Base-by-base conservation (phyloP, 1,140 invertebrate genomes). In the Spodoptera frugiperda region DNA sequence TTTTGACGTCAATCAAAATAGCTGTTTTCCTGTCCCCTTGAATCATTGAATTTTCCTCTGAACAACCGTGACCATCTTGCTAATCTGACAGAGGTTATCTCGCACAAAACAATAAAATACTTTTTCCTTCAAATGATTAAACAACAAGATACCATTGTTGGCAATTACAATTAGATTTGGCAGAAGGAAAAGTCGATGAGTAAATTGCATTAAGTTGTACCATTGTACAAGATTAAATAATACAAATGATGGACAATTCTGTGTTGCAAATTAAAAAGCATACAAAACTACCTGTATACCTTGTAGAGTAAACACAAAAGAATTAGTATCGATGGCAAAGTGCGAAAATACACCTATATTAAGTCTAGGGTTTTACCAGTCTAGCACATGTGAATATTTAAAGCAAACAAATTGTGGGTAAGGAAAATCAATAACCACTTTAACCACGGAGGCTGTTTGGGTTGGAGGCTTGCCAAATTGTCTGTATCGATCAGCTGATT, bases 401-500 rank as follows among this genome's bases (percentile, higher is more conserved):
- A 67, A 15, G 17, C 63, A 48, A 67, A 25, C 44, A 49, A 49
- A 49, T 67, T 49, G 17, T 10, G 44, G 39, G 39, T 19, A 19
- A 44, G 17, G n/a, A 57, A 65, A 67, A 67, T 67, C 63, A 48
- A 67, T 67, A 67, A 9, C 17, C 0, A 12, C 4, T 12, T 17
- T 15, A 48, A 54, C 68, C 68, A 6, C 30, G 2, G 53, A 71
- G 68, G 49, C 53, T 21, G 51, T 71, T 33, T 5, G 63, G 55
- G 68, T 65, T 65, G 61, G 61, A 12, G 9, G 30, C n/a, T 17
- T 10, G 68, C 68, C 68, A 71, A 63, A 44, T 17, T 44, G 33
- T 44, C 33, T 44, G 44, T 67, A 71, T 55, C 15, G 53, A 71
- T 55, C 68, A 71, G 51, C 53, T 71, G 68, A 55, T 71, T 44